phyloP scores from a whole-genome alignment of 64 coral and sea anemone species.

The Dendrophyllia cribrosa region DNA sequence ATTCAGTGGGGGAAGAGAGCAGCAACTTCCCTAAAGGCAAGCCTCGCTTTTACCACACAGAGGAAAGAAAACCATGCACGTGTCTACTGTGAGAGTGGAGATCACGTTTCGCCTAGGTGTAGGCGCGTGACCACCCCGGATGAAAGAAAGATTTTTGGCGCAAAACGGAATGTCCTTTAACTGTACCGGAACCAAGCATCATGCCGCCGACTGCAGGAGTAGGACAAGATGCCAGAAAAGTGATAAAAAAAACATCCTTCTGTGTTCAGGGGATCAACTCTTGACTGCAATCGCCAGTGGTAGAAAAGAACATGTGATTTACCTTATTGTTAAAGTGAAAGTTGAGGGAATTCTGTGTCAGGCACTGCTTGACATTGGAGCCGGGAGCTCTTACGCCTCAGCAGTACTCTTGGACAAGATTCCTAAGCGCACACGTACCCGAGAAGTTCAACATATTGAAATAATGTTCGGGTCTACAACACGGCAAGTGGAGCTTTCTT shows the following conservation, averaged over 20 bases:
- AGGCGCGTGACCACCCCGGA: neutral
- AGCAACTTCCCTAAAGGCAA: neutral
- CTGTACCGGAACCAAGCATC: neutral
- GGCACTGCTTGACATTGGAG: slow-evolving; percentile 12
- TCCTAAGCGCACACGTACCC: neutral
- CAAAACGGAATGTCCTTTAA: neutral
- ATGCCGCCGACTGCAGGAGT: neutral
- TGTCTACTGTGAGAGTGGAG: neutral
- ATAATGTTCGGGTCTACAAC: neutral
- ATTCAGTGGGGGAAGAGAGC: neutral
- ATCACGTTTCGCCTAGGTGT: neutral
- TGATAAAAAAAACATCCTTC: neutral
- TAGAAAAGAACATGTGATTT: neutral
- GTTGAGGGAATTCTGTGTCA: neutral
- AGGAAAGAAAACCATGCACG: neutral
- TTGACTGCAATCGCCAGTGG: neutral
- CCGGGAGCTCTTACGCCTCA: slow-evolving; percentile 4
- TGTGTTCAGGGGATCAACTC: neutral
- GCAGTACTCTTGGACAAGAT: neutral
- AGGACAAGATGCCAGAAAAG: neutral
- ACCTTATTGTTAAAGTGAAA: neutral
- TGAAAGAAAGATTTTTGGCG: neutral
- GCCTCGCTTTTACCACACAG: neutral
- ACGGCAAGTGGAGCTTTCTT: neutral
- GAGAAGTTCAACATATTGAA: neutral